A percentile compares a stretch with the other conserved stretches of the same genome.
These are phyloP conservation scores for Oriolus oriolus DNA, from an alignment of 2,113 vertebrate genomes.

Conservation along the genomic window DNA sequence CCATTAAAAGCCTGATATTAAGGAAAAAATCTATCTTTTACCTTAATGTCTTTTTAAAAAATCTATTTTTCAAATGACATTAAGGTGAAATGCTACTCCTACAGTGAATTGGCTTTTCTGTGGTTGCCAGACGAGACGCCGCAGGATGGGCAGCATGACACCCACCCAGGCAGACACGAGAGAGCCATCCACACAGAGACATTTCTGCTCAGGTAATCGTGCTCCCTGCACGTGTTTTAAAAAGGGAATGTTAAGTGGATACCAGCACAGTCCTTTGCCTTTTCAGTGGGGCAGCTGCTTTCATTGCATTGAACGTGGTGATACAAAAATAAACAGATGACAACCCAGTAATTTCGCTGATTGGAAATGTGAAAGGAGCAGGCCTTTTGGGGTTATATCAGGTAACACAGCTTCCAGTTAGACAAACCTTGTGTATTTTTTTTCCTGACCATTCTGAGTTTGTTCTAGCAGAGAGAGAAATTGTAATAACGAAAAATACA, in stretches of 20 bases:
- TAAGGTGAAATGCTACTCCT: background rate
- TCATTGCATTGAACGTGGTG: background rate
- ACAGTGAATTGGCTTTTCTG: background rate
- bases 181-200: background rate
- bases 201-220: background rate
- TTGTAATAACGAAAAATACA: background rate
- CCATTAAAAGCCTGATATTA: too few species aligned
- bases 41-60: too few species aligned
- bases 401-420: background rate
- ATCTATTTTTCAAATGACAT: background rate
- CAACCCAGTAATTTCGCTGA: background rate
- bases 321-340: constrained; percentile 47
- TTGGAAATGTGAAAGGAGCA: constrained; percentile 13
- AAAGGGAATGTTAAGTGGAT: background rate
- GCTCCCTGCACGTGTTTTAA: background rate
- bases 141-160: background rate
- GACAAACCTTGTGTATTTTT: background rate
- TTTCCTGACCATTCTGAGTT: background rate
- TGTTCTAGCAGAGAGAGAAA: background rate
- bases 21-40: too few species aligned
- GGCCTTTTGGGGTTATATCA: constrained; percentile 38
- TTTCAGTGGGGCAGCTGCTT: background rate
- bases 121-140: background rate
- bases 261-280: background rate
- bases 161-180: background rate